phyloP scores from a whole-genome alignment of 2,113 vertebrate species.

The Cervus canadensis region DNA sequence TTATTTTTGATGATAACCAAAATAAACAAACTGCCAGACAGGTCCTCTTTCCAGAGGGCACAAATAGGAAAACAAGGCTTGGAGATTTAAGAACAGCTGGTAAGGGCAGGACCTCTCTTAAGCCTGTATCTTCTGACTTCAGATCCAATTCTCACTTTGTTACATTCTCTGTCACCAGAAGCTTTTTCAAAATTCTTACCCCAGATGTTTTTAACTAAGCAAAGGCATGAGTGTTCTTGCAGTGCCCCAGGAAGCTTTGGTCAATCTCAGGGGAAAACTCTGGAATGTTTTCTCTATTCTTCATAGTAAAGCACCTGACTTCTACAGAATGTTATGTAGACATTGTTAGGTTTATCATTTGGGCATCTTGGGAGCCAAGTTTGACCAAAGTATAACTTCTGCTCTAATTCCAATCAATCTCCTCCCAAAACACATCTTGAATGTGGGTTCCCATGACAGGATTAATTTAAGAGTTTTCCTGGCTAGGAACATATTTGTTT shows the following conservation, averaged over 20 bases:
- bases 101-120: conserved; percentile 5
- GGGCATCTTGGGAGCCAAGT: conserved; percentile 1
- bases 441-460: neutral
- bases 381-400: conserved; percentile 24
- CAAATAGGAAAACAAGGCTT: neutral
- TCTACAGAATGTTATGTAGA: neutral
- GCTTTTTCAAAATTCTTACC: conserved; percentile 53
- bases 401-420: conserved; percentile 44
- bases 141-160: conserved; percentile 21
- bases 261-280: conserved; percentile 47
- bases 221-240: neutral
- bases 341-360: conserved; percentile 28
- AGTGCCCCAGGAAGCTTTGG: conserved; percentile 32
- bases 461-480: neutral
- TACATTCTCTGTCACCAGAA: conserved; percentile 45
- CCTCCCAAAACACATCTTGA: neutral
- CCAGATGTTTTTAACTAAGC: conserved; percentile 67
- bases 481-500: conserved; percentile 16
- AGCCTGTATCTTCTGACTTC: neutral
- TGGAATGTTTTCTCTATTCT: conserved; percentile 56
- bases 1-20: neutral
- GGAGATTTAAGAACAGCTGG: neutral
- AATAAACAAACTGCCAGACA: neutral
- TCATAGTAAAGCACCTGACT: conserved; percentile 27
- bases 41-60: neutral